These are phyloP conservation scores for Helobdella robusta DNA, from an alignment of 2,888 invertebrate species.

Conservation along the genomic window DNA sequence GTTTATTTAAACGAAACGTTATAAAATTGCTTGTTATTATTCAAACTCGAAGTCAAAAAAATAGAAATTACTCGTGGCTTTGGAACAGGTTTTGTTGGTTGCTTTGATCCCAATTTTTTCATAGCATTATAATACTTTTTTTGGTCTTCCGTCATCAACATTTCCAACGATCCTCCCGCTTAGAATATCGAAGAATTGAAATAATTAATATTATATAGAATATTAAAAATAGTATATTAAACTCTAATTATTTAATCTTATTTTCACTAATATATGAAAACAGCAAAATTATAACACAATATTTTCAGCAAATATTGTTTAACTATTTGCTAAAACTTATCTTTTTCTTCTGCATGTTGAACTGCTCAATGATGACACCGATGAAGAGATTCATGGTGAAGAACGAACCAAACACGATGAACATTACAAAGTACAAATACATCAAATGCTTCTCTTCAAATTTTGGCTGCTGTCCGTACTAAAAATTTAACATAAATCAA, in stretches of 20 bases:
- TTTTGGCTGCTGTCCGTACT: slow-evolving; percentile 25
- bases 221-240: neutral
- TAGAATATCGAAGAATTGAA: slow-evolving; percentile 14
- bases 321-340: too few relatives aligned
- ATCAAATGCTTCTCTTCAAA: slow-evolving; percentile 83
- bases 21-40: neutral
- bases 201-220: neutral
- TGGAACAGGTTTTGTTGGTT: slow-evolving; percentile 94
- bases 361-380: slow-evolving; percentile 99
- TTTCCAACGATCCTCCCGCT: slow-evolving; percentile 90
- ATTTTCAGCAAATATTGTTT: too few relatives aligned
- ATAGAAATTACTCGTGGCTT: slow-evolving; percentile 72
- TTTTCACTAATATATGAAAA: neutral
- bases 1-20: neutral
- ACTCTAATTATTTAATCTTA: neutral
- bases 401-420: slow-evolving; percentile 98
- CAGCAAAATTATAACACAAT: too few relatives aligned
- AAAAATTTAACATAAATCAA: neutral
- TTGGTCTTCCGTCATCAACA: slow-evolving; percentile 99
- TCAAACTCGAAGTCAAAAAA: neutral
- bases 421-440: slow-evolving; percentile 97
- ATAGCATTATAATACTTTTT: slow-evolving; percentile 99
- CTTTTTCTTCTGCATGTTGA: slow-evolving; percentile 98
- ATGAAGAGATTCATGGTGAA: slow-evolving; percentile 98
- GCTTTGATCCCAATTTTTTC: slow-evolving; percentile 98